Percentiles rank a stretch among this genome's conserved stretches.
phyloP scores from a whole-genome alignment of 2,113 vertebrate genomes.

The Herpailurus yagouaroundi region DNA sequence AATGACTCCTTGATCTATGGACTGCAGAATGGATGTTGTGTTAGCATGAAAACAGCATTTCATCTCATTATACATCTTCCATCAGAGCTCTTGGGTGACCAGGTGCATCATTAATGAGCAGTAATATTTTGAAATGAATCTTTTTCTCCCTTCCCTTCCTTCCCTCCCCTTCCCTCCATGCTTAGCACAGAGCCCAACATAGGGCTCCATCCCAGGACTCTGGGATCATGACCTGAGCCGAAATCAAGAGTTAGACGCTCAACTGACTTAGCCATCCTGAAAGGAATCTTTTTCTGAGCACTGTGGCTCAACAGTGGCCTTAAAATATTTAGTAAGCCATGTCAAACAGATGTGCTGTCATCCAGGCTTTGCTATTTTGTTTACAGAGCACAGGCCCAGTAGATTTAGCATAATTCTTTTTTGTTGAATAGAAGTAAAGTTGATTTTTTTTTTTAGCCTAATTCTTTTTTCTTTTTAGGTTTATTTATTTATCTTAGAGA shows the following conservation, averaged over 20 bases:
- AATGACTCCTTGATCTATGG: background rate
- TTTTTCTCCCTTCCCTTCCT: background rate
- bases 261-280: no score
- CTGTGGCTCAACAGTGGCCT: background rate
- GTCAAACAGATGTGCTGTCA: background rate
- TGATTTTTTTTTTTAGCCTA: background rate
- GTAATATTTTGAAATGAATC: background rate
- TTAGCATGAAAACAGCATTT: background rate
- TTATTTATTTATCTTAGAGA: no score
- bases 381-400: background rate
- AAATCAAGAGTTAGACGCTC: no score
- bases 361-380: background rate
- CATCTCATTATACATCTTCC: background rate
- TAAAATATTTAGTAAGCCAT: background rate
- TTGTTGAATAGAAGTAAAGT: background rate
- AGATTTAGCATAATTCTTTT: background rate
- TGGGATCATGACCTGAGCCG: no score
- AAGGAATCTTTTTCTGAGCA: background rate
- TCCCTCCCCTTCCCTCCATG: no score
- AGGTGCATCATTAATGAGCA: background rate
- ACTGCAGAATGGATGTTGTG: background rate
- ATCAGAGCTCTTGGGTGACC: background rate
- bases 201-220: no score
- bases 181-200: no score
- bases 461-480: background rate